These are phyloP conservation scores for Lordiphosa mommai DNA, from an alignment of 1,140 invertebrate species.

Conservation along the genomic window DNA sequence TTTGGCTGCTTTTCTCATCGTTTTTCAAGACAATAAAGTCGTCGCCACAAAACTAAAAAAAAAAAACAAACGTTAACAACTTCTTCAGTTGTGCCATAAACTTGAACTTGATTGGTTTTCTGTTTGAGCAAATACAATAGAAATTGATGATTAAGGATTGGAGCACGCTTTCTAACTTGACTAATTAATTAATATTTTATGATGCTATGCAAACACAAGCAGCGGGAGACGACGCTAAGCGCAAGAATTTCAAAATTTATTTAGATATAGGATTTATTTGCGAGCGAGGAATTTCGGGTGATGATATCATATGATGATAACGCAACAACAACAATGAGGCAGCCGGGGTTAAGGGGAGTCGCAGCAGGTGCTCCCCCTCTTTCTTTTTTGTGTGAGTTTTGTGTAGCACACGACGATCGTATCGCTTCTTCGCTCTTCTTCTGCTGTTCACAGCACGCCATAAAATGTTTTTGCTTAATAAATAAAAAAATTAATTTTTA, in stretches of 20 bases:
- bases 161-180: conserved; percentile 50
- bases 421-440: conserved; percentile 15
- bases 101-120: conserved; percentile 66
- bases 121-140: conserved; percentile 65
- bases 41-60: background rate
- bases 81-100: conserved; percentile 67
- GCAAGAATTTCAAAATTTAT: conserved; percentile 71
- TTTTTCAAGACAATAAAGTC: conserved; percentile 53
- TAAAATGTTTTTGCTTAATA: conserved; percentile 73
- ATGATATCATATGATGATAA: conserved; percentile 77
- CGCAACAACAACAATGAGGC: conserved; percentile 29
- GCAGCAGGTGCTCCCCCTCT: conserved; percentile 52
- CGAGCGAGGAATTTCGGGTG: conserved; percentile 74
- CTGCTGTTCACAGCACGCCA: conserved; percentile 59
- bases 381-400: conserved; percentile 29
- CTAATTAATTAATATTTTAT: conserved; percentile 79
- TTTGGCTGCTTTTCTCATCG: conserved; percentile 60
- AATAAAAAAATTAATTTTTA: conserved; percentile 78
- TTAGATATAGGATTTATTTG: conserved; percentile 76
- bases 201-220: conserved; percentile 71
- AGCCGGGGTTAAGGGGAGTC: conserved; percentile 16
- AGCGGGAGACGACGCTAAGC: conserved; percentile 51
- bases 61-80: conserved; percentile 72
- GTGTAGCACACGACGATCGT: conserved; percentile 44
- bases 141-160: conserved; percentile 67